These are phyloP conservation scores for Gymnocypris eckloni DNA, from an alignment of 2,797 vertebrate species.

Conservation along the genomic window DNA sequence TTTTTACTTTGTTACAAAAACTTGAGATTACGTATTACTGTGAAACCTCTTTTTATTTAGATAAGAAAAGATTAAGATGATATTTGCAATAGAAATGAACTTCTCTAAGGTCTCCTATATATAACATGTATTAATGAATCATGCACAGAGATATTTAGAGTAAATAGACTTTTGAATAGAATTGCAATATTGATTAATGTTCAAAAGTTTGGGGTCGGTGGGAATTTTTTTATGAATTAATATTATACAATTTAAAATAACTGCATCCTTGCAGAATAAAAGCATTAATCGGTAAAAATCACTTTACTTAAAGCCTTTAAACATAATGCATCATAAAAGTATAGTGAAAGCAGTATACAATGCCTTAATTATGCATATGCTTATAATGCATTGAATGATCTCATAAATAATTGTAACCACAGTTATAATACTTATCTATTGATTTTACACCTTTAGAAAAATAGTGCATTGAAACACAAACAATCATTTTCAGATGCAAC, in stretches of 20 bases:
- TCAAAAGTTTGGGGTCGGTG: background rate
- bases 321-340: background rate
- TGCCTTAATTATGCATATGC: background rate
- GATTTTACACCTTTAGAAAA: background rate
- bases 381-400: background rate
- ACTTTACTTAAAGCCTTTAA: background rate
- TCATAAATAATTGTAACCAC: background rate
- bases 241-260: too few relatives aligned
- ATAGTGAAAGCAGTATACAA: background rate
- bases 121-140: too few relatives aligned
- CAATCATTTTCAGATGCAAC: background rate
- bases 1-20: background rate
- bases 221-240: background rate
- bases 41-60: too few relatives aligned
- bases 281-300: background rate
- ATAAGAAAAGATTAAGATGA: too few relatives aligned
- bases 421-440: background rate
- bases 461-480: background rate
- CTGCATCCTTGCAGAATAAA: too few relatives aligned
- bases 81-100: too few relatives aligned
- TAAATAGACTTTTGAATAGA: background rate
- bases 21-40: background rate
- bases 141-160: background rate
- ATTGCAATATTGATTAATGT: background rate
- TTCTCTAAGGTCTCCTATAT: too few relatives aligned